A percentile compares a stretch with the other conserved stretches of the same genome.
Evolutionary conservation across 2,113 vertebrate genomes (phyloP).

Genomic region (Misgurnus mizolepis): DNA sequence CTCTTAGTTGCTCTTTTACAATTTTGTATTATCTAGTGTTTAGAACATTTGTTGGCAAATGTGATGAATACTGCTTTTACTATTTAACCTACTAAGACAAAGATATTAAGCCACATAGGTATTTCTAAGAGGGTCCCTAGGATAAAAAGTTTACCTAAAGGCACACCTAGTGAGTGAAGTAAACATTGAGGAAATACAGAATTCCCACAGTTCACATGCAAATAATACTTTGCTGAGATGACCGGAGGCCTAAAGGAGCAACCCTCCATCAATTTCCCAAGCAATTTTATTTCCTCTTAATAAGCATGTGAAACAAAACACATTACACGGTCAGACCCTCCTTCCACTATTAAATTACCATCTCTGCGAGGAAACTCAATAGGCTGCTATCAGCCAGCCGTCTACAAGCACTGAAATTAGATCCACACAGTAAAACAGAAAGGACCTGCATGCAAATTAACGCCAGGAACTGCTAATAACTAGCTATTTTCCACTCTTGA

Average conservation of each 20-base stretch:
- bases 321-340: slow-evolving; percentile 68
- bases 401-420: slow-evolving; percentile 75
- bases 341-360: slow-evolving; percentile 71
- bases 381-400: slow-evolving; percentile 73
- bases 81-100: no score
- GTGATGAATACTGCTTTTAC: no score
- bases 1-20: no score
- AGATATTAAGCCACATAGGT: background rate
- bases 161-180: slow-evolving; percentile 1
- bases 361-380: slow-evolving; percentile 74
- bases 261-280: slow-evolving; percentile 22
- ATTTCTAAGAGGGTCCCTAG: background rate
- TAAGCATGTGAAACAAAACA: slow-evolving; percentile 73
- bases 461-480: slow-evolving; percentile 71
- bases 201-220: slow-evolving; percentile 17
- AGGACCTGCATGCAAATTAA: slow-evolving; percentile 70
- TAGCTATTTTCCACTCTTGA: slow-evolving; percentile 64
- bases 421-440: slow-evolving; percentile 67
- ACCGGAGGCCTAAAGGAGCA: background rate
- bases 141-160: background rate
- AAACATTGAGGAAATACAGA: slow-evolving; percentile 9
- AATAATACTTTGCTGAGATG: slow-evolving; percentile 8
- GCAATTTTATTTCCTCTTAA: slow-evolving; percentile 67
- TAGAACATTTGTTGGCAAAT: background rate
- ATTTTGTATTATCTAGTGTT: background rate